These are phyloP conservation scores for Aelia acuminata DNA, from an alignment of 2,888 invertebrate genomes.

Conservation along the genomic window DNA sequence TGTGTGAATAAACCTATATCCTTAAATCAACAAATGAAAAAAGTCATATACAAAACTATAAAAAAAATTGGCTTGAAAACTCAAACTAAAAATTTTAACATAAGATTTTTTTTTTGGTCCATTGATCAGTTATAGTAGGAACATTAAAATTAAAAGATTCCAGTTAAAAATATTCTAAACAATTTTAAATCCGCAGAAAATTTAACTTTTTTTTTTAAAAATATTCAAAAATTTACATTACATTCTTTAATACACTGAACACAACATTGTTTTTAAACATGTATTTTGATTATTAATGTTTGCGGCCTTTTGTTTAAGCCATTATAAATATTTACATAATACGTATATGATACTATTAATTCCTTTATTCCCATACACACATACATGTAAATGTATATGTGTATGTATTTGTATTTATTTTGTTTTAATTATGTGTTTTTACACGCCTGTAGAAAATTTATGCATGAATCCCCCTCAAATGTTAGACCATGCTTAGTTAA, in stretches of 20 bases:
- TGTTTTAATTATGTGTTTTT: slow-evolving; percentile 62
- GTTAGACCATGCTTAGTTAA: slow-evolving; percentile 63
- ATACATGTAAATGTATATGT: slow-evolving; percentile 60
- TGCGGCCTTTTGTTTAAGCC: slow-evolving; percentile 66
- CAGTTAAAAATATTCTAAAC: not conserved
- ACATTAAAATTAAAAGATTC: not conserved
- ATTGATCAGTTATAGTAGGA: slow-evolving; percentile 31
- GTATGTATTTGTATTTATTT: slow-evolving; percentile 61
- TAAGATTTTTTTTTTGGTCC: not conserved
- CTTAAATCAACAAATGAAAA: not conserved
- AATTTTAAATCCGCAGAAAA: not conserved
- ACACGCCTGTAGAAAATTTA: slow-evolving; percentile 65
- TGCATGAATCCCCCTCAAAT: slow-evolving; percentile 64
- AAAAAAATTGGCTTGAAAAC: not conserved
- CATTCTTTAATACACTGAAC: slow-evolving; percentile 61
- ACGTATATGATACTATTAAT: slow-evolving; percentile 64
- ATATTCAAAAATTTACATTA: slow-evolving; percentile 45
- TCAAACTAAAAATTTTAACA: not conserved
- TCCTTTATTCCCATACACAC: slow-evolving; percentile 54
- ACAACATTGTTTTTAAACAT: slow-evolving; percentile 58
- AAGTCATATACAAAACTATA: not conserved
- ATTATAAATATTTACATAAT: slow-evolving; percentile 65
- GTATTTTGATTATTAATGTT: slow-evolving; percentile 52
- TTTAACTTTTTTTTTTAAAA: not conserved
- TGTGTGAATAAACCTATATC: not conserved